Evolutionary conservation across 1,140 invertebrate genomes (phyloP).

Genomic region (Drosophila orena): DNA sequence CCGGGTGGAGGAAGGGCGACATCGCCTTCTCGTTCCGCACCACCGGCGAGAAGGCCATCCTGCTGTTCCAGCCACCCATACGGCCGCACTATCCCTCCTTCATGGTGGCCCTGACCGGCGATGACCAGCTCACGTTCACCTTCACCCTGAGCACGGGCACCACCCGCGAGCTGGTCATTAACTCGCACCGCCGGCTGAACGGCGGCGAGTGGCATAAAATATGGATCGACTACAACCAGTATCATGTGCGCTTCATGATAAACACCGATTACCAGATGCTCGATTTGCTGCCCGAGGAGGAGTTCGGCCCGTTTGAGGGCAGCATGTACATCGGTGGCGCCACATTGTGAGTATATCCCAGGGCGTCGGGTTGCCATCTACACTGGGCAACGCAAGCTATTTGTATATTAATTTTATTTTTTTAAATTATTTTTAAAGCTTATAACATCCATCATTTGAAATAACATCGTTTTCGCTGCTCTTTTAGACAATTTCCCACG

Average conservation of each 20-base stretch:
- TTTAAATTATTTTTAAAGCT: neutral
- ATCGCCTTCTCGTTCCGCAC: conserved; percentile 97
- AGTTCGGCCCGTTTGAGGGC: conserved; percentile 96
- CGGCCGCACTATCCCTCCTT: conserved; percentile 95
- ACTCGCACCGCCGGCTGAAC: conserved; percentile 92
- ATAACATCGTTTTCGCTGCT: too few relatives aligned
- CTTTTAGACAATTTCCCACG: too few relatives aligned
- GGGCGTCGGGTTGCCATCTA: neutral
- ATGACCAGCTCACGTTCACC: conserved; percentile 94
- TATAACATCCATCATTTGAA: too few relatives aligned
- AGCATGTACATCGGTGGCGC: conserved; percentile 97
- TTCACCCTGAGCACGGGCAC: conserved; percentile 94
- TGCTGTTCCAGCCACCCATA: conserved; percentile 95
- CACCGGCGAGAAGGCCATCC: conserved; percentile 94
- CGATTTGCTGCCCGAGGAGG: conserved; percentile 92
- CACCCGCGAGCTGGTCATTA: conserved; percentile 91
- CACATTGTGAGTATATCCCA: conserved; percentile 89
- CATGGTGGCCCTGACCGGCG: conserved; percentile 94
- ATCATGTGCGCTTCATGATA: conserved; percentile 97
- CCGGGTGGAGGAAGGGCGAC: conserved; percentile 95
- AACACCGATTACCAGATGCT: conserved; percentile 95
- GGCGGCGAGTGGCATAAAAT: conserved; percentile 98
- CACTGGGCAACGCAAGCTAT: neutral
- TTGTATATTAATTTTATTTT: neutral
- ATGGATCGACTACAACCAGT: conserved; percentile 96